Percentiles rank a stretch among this genome's conserved stretches.
Conservation (phyloP, 2,113 vertebrate species). For the Hemiprocne comata region DNA sequence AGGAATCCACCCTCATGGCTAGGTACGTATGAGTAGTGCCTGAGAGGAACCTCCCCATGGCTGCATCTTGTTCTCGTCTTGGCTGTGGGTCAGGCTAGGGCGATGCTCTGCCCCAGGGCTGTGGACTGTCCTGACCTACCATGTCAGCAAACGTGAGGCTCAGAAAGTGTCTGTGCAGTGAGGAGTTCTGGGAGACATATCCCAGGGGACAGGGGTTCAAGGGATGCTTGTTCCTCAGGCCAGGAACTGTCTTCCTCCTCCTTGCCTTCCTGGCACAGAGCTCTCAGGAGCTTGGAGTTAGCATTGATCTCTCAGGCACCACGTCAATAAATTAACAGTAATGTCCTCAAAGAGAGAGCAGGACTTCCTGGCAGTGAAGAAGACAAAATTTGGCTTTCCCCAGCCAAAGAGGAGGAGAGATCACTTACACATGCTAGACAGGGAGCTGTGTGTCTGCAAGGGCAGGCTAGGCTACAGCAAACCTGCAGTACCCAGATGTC, state of each 20-base stretch:
- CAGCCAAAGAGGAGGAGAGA: neutral
- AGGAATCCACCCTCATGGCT: neutral
- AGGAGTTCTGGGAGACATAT: neutral
- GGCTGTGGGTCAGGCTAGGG: neutral
- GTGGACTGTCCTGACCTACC: neutral
- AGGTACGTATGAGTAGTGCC: rapidly evolving
- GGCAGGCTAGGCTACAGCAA: neutral
- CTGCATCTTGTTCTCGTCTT: neutral
- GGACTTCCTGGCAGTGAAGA: neutral
- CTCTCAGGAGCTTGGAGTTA: neutral
- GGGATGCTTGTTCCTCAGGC: neutral
- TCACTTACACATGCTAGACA: neutral
- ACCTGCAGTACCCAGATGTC: neutral
- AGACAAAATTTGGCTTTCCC: neutral
- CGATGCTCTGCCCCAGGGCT: neutral
- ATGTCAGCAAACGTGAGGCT: rapidly evolving
- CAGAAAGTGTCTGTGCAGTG: no score
- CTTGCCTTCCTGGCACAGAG: neutral
- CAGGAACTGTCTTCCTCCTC: neutral
- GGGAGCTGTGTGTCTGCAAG: neutral
- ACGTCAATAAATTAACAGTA: neutral
- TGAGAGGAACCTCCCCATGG: neutral
- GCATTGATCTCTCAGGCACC: neutral
- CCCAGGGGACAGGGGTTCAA: neutral
- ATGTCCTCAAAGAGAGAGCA: neutral